These are phyloP conservation scores for Scaptomyza reducta DNA, from an alignment of 2,888 invertebrate species.

Conservation along the genomic window DNA sequence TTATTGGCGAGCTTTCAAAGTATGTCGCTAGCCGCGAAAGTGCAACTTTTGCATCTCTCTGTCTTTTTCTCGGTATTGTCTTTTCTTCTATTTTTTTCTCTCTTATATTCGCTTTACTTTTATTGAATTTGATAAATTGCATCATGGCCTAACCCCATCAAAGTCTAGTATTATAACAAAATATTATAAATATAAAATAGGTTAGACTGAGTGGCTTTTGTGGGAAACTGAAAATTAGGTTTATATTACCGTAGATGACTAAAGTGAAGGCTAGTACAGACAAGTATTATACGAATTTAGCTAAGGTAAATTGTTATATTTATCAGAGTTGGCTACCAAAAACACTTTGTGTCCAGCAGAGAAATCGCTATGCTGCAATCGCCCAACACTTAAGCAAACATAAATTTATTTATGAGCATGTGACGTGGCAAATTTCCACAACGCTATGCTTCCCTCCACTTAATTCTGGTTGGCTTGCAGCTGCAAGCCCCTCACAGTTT, in stretches of 20 bases:
- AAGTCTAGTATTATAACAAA: conserved; percentile 53
- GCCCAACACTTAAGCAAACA: conserved; percentile 69
- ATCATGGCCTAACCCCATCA: conserved; percentile 64
- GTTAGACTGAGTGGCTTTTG: conserved; percentile 2
- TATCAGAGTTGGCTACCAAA: no score
- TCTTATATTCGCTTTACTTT: conserved; percentile 45
- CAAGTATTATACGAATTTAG: not conserved
- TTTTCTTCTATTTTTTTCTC: conserved; percentile 30
- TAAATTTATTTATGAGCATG: conserved; percentile 78
- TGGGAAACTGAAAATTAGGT: not conserved
- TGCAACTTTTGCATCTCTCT: conserved; percentile 54
- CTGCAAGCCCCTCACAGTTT: conserved; percentile 17
- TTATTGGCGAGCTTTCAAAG: conserved; percentile 72
- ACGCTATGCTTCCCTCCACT: conserved; percentile 2
- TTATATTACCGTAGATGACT: not conserved
- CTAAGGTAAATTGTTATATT: not conserved
- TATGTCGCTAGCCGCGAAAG: conserved; percentile 55
- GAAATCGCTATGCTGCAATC: conserved; percentile 30
- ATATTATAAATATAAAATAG: not conserved
- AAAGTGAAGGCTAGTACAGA: no score
- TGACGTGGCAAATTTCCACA: conserved; percentile 33
- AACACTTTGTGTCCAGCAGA: conserved; percentile 9
- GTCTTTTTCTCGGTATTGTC: conserved; percentile 9
- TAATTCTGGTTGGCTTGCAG: conserved; percentile 12
- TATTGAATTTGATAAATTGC: conserved; percentile 68